Conservation (phyloP, 2,113 vertebrate species). For the Nestor notabilis region DNA sequence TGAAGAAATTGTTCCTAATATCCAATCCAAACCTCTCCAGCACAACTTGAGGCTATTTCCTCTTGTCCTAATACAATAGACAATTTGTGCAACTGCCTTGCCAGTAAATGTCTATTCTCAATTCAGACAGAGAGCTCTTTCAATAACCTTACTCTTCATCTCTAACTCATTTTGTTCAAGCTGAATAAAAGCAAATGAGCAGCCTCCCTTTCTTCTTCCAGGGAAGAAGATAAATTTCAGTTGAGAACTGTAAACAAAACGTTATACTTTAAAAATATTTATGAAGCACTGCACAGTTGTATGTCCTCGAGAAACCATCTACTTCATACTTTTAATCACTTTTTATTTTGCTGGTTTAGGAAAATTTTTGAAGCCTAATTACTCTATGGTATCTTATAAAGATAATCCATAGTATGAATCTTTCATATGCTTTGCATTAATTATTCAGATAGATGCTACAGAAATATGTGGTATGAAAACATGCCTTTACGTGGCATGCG, state of each 20-base stretch:
- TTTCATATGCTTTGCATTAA: neutral
- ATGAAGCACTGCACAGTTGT: neutral
- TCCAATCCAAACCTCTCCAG: neutral
- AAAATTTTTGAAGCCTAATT: neutral
- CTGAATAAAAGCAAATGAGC: neutral
- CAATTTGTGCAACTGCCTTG: neutral
- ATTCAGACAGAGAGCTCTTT: neutral
- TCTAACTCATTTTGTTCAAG: neutral
- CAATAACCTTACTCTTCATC: neutral
- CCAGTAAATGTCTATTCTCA: neutral
- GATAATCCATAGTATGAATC: neutral
- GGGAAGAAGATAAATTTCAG: neutral
- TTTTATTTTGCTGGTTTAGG: neutral
- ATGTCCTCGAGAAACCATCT: neutral
- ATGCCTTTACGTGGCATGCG: neutral
- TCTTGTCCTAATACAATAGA: neutral
- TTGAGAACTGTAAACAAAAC: neutral
- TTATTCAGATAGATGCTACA: neutral
- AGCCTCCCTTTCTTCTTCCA: neutral
- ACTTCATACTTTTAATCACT: neutral
- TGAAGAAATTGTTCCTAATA: neutral
- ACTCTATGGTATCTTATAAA: neutral
- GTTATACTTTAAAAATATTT: neutral
- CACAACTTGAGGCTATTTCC: neutral
- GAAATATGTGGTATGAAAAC: neutral